A percentile compares a stretch with the other conserved stretches of the same genome.
Evolutionary conservation across 2,113 vertebrate species (phyloP).

Genomic region (Tamias sibiricus): DNA sequence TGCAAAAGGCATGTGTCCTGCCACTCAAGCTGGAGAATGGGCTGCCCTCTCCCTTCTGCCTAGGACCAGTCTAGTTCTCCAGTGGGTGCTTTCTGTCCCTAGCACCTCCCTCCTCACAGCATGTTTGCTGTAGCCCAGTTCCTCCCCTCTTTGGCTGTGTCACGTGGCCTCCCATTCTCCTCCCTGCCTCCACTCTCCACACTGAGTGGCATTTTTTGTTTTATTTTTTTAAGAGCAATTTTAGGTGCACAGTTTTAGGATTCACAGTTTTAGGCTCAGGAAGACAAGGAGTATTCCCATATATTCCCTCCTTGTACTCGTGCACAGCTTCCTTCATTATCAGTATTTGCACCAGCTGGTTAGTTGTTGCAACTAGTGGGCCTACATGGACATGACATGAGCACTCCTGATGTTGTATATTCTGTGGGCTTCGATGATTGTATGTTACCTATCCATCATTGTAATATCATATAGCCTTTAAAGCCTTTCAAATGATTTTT

Average conservation of each 20-base stretch:
- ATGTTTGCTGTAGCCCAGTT: accelerated
- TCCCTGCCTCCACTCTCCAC: background rate
- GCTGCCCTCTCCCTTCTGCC: background rate
- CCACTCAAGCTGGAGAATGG: background rate
- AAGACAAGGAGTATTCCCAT: background rate
- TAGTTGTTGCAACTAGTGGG: too few relatives aligned
- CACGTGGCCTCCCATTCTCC: accelerated
- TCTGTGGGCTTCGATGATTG: background rate
- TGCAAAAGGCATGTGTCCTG: background rate
- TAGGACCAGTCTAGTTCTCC: background rate
- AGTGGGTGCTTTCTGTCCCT: background rate
- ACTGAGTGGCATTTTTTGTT: background rate
- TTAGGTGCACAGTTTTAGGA: background rate
- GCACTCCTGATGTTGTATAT: background rate
- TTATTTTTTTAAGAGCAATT: background rate
- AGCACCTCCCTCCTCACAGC: accelerated
- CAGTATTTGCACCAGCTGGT: background rate
- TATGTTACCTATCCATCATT: background rate
- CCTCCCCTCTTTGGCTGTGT: background rate
- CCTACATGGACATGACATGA: too few relatives aligned
- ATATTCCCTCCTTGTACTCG: accelerated
- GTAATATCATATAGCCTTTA: background rate
- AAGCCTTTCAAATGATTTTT: background rate
- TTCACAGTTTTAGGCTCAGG: background rate
- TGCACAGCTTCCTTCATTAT: accelerated